phyloP scores from a whole-genome alignment of 2,797 vertebrate species.

The Dicrostonyx torquatus region DNA sequence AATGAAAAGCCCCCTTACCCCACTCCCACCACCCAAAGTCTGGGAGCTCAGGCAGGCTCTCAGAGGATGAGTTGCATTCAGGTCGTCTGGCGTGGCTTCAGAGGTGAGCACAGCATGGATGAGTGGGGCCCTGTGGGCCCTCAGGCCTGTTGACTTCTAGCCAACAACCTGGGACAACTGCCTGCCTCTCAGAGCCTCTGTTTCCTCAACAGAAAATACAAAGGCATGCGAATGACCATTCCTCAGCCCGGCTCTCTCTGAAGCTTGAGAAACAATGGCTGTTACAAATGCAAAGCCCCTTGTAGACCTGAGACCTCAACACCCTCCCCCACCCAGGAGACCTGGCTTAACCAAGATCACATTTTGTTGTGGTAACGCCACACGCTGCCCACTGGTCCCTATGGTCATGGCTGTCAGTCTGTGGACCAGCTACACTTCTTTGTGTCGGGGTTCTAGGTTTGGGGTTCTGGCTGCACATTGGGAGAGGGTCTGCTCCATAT shows the following conservation, averaged over 20 bases:
- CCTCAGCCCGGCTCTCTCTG: neutral
- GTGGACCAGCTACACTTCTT: neutral
- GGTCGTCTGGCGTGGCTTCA: too few relatives aligned
- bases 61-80: neutral
- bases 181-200: neutral
- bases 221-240: neutral
- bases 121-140: neutral
- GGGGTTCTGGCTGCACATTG: neutral
- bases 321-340: accelerated
- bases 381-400: neutral
- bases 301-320: neutral
- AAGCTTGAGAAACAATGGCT: neutral
- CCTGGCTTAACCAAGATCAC: neutral
- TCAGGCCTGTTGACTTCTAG: neutral
- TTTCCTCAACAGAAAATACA: neutral
- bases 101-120: accelerated
- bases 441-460: neutral
- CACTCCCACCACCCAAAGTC: too few relatives aligned
- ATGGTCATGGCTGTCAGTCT: neutral
- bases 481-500: neutral
- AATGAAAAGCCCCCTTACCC: neutral
- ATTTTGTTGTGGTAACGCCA: neutral
- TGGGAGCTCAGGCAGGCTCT: neutral
- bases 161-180: neutral
- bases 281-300: neutral